Conservation (phyloP, 2,888 invertebrate species). For the Chelonus formosanus region DNA sequence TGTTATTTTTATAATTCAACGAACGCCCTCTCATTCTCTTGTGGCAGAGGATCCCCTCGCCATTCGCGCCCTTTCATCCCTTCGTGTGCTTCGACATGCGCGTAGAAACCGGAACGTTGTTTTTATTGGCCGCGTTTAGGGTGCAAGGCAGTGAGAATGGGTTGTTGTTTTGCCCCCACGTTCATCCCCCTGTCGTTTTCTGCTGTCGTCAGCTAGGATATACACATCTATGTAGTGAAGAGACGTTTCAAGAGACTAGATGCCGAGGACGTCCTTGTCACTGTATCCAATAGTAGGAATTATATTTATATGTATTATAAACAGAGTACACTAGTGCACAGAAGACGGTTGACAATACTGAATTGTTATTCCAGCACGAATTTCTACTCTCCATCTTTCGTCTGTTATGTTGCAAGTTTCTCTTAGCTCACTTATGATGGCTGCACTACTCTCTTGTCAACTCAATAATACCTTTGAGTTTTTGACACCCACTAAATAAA, state of each 20-base stretch:
- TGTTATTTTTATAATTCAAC: conserved; percentile 64
- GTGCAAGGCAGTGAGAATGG: conserved; percentile 54
- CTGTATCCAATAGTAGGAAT: conserved; percentile 1
- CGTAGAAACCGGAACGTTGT: conserved; percentile 49
- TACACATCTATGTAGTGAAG: conserved; percentile 11
- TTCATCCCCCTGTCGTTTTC: conserved; percentile 31
- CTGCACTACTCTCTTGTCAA: conserved; percentile 5
- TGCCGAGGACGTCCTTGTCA: conserved; percentile 33
- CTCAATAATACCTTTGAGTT: conserved; percentile 41
- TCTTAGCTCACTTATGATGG: conserved; percentile 13
- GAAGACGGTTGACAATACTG: conserved; percentile 59
- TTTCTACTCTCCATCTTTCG: conserved; percentile 48
- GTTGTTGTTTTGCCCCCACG: conserved; percentile 60
- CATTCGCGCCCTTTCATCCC: conserved; percentile 37
- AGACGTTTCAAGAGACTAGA: conserved; percentile 30
- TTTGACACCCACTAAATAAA: conserved; percentile 53
- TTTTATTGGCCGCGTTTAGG: conserved; percentile 61
- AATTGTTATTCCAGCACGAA: conserved; percentile 62
- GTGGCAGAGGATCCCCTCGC: conserved; percentile 20
- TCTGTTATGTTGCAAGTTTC: conserved; percentile 26
- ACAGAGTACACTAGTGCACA: conserved; percentile 24
- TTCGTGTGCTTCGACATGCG: conserved; percentile 14
- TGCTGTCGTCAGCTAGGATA: conserved; percentile 4
- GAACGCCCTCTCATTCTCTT: conserved; percentile 38
- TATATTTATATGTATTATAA: too few species aligned